These are phyloP conservation scores for Anseranas semipalmata DNA, from an alignment of 2,113 vertebrate species.

Conservation along the genomic window DNA sequence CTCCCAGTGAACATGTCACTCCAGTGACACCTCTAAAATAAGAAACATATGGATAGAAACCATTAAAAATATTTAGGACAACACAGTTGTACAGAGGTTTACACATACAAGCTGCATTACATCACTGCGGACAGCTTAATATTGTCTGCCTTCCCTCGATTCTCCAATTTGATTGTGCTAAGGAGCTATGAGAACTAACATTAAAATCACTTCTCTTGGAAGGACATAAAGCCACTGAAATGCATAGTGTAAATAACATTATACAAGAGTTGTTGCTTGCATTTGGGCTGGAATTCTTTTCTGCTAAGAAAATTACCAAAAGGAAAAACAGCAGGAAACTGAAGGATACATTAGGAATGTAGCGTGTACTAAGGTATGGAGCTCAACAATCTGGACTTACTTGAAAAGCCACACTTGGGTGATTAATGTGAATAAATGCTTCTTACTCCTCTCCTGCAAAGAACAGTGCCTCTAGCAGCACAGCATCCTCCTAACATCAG, in stretches of 20 bases:
- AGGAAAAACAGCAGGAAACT: neutral
- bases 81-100: neutral
- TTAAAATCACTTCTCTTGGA: neutral
- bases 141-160: neutral
- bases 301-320: neutral
- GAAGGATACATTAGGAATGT: neutral
- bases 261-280: neutral
- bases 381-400: neutral
- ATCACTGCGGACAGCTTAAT: neutral
- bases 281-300: neutral
- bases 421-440: neutral
- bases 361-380: neutral
- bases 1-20: slow-evolving; percentile 99
- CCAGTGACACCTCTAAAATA: slow-evolving; percentile 91
- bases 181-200: neutral
- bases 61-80: slow-evolving; percentile 19
- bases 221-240: neutral
- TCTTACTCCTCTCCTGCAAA: neutral
- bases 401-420: neutral
- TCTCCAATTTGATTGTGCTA: neutral
- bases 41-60: neutral
- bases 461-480: neutral
- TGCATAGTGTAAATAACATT: neutral
- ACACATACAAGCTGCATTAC: neutral
- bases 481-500: neutral